Evolutionary conservation across 2,888 invertebrate genomes (phyloP).

Genomic region (Campoplex capitator): DNA sequence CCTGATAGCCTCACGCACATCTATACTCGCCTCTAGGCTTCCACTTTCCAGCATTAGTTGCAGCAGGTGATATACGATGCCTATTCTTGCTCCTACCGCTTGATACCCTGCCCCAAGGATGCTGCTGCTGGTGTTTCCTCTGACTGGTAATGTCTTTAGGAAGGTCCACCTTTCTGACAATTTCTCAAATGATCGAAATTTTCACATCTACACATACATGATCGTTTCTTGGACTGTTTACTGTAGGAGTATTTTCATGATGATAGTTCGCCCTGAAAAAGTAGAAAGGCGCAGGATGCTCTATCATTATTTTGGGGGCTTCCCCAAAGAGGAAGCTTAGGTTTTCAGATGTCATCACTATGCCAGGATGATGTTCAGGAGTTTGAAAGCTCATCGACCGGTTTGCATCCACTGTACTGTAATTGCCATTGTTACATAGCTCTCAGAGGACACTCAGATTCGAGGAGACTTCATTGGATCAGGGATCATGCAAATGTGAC

Average conservation of each 20-base stretch:
- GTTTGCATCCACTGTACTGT: background rate
- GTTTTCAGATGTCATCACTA: background rate
- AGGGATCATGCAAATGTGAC: constrained; percentile 29
- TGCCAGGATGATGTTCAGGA: background rate
- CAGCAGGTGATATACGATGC: constrained; percentile 79
- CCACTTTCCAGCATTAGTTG: constrained; percentile 74
- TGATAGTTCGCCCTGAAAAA: background rate
- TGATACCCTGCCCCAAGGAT: constrained; percentile 69
- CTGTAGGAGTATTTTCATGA: background rate
- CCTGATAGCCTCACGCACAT: constrained; percentile 81
- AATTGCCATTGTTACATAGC: background rate
- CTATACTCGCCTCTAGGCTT: constrained; percentile 64
- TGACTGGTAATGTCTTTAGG: constrained; percentile 11
- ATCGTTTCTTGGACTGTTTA: background rate
- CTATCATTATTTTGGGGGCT: background rate
- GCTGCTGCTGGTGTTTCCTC: constrained; percentile 67
- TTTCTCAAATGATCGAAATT: constrained; percentile 26
- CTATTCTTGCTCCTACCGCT: constrained; percentile 73
- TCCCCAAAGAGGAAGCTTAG: background rate
- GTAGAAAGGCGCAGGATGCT: background rate
- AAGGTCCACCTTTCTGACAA: constrained; percentile 17
- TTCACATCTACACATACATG: background rate
- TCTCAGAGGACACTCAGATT: background rate
- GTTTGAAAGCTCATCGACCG: background rate
- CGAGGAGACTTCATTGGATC: constrained; percentile 10